Base-by-base conservation (phyloP, 2,113 vertebrate species). In the Prolemur simus region DNA sequence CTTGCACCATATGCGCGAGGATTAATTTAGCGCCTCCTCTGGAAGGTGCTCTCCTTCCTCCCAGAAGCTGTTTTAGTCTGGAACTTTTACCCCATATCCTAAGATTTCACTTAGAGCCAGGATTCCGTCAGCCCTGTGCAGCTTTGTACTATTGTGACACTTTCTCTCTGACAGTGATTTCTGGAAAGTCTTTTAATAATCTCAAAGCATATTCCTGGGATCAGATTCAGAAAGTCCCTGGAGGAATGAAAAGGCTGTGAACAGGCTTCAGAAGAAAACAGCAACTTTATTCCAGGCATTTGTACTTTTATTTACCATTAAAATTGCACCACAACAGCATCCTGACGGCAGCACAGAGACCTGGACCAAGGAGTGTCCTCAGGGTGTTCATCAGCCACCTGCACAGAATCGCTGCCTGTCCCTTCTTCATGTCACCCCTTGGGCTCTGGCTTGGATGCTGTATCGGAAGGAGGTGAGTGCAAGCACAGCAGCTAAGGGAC, bases 131-230 rank as follows among this genome's bases (percentile, higher is more conserved):
- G 90, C 92, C 94, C 96, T 98, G 95, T 95, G 93, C 37, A 95
- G 74, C 82, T 98, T 80, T 90, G 60, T 89, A 71, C 39, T 94
- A 63, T 87, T 95, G 95, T 98, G 97, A 95, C 83, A 95, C 56
- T 97, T 97, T 96, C 95, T 98, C 97, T 94, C 86, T 97, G 88
- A 96, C 96, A 80, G 27, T 52, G 85, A 58, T 97, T 97, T 97
- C 95, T 94, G 97, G 95, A 97, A 98, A 98, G 81, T 82, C 87
- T 98, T 98, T 98, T 97, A 98, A 98, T 98, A 98, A 98, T 96
- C 97, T 97, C 90, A 88, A 98, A 98, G 87, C 95, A 97, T 96
- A 93, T 97, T 98, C 94, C 96, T 71, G 91, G 93, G 93, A 96
- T 97, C 97, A 95, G 95, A 96, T 97, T 98, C 96, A 98, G 98